Percentiles rank a stretch among this genome's conserved stretches.
These are phyloP conservation scores for Eulacestoma nigropectus DNA, from an alignment of 2,113 vertebrate species.

Conservation along the genomic window DNA sequence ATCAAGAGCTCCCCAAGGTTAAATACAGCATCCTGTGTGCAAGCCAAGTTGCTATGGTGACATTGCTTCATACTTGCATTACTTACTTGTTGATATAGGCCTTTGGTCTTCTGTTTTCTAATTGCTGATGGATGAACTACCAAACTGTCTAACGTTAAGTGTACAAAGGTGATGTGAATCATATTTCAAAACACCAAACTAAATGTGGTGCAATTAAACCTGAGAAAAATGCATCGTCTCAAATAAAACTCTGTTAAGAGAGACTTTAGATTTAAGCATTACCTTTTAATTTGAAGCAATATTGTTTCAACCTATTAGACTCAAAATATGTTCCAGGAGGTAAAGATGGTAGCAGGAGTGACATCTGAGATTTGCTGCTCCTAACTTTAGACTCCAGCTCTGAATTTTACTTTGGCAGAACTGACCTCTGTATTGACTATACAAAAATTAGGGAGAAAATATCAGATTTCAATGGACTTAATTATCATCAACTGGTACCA, in stretches of 20 bases:
- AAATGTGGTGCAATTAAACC: not conserved
- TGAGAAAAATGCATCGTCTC: not conserved
- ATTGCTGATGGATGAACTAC: conserved; percentile 9
- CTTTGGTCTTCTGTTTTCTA: conserved; percentile 23
- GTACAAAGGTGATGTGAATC: not conserved
- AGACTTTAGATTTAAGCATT: not conserved
- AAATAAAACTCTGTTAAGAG: not conserved
- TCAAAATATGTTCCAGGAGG: not conserved
- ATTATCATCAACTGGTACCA: not conserved
- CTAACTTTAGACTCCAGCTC: not conserved
- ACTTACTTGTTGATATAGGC: conserved; percentile 33
- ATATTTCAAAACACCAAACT: not conserved
- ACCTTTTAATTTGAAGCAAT: not conserved
- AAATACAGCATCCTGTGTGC: conserved; percentile 42
- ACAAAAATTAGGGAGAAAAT: not conserved
- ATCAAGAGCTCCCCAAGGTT: conserved; percentile 42
- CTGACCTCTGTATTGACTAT: not conserved
- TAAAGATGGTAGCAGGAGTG: not conserved
- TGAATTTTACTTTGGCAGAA: not conserved
- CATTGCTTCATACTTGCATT: conserved; percentile 25
- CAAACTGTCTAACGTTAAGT: conserved; percentile 22
- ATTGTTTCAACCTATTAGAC: not conserved
- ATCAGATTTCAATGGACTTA: not conserved
- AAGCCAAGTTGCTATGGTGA: conserved; percentile 54
- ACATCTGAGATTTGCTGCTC: not conserved